Evolutionary conservation across 2,797 vertebrate species (phyloP).

Genomic region (Oophaga sylvatica): DNA sequence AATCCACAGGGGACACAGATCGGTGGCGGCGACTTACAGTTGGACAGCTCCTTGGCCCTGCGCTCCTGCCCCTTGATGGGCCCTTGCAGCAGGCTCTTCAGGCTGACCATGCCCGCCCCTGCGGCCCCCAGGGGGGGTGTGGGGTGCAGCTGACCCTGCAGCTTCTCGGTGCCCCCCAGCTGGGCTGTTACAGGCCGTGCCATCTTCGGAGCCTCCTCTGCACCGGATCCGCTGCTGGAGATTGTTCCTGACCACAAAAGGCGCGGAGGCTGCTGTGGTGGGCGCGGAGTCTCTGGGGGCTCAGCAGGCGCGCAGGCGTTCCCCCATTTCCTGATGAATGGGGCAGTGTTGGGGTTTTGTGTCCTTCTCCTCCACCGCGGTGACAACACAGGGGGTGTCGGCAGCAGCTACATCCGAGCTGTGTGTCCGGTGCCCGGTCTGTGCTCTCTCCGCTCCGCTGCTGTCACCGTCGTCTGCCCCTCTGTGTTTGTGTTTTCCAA

Average conservation of each 20-base stretch:
- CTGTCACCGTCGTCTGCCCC: constrained; percentile 24
- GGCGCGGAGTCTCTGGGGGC: no score
- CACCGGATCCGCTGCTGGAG: neutral
- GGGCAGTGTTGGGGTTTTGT: neutral
- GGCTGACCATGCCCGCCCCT: constrained; percentile 80
- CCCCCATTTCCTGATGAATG: constrained; percentile 57
- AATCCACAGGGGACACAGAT: no score
- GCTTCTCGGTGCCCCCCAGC: constrained; percentile 71
- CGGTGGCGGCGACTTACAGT: constrained; percentile 60
- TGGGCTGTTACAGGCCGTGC: constrained; percentile 63
- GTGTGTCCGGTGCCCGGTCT: no score
- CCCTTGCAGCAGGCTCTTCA: constrained; percentile 87
- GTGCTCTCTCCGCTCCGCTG: neutral
- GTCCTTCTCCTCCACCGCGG: constrained; percentile 48
- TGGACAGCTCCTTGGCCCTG: constrained; percentile 75
- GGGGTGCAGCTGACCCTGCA: constrained; percentile 60
- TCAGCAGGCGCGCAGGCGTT: constrained; percentile 53
- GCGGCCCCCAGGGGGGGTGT: constrained; percentile 64
- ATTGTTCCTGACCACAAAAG: neutral
- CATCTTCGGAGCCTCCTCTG: constrained; percentile 43
- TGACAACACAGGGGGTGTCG: constrained; percentile 37
- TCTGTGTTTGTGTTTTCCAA: constrained; percentile 57
- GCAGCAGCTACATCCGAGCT: constrained; percentile 38
- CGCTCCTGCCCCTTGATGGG: constrained; percentile 83
- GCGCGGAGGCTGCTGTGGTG: no score